Percentiles rank a stretch among this genome's conserved stretches.
These are phyloP conservation scores for Nicator chloris DNA, from an alignment of 2,113 vertebrate species.

Conservation along the genomic window DNA sequence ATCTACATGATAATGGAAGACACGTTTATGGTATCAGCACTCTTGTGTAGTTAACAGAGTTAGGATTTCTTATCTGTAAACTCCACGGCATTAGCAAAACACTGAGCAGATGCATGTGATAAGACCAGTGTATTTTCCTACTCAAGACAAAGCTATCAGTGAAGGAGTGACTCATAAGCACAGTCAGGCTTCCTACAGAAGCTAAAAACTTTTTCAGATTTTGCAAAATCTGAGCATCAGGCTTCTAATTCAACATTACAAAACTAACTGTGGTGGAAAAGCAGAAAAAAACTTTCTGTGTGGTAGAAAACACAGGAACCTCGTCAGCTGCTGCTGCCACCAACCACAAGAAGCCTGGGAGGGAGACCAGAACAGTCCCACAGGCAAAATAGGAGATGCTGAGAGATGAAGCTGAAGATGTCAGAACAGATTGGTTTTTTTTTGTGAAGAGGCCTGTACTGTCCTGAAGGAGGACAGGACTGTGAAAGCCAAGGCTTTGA, in stretches of 20 bases:
- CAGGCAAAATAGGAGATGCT: not conserved
- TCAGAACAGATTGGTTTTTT: not conserved
- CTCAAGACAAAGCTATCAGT: not conserved
- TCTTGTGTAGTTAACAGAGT: not conserved
- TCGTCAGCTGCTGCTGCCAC: not conserved
- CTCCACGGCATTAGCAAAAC: not conserved
- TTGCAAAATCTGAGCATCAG: not conserved
- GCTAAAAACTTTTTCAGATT: not conserved
- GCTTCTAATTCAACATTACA: not conserved
- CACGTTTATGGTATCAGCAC: not conserved
- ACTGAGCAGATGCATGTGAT: not conserved
- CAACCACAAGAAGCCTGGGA: not conserved
- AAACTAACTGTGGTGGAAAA: too few species aligned
- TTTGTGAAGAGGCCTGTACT: not conserved
- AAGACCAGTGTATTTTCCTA: not conserved
- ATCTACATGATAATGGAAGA: not conserved
- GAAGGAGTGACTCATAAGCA: not conserved
- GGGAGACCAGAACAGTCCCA: not conserved
- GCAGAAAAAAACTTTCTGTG: too few species aligned
- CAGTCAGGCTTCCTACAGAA: not conserved
- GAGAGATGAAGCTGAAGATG: not conserved
- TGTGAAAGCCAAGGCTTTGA: not conserved
- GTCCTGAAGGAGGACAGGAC: not conserved
- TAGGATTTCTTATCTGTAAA: constrained; percentile 19
- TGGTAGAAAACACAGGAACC: not conserved